Evolutionary conservation across 1,140 invertebrate genomes (phyloP).

Genomic region (Holcopasites calliopsidis): DNA sequence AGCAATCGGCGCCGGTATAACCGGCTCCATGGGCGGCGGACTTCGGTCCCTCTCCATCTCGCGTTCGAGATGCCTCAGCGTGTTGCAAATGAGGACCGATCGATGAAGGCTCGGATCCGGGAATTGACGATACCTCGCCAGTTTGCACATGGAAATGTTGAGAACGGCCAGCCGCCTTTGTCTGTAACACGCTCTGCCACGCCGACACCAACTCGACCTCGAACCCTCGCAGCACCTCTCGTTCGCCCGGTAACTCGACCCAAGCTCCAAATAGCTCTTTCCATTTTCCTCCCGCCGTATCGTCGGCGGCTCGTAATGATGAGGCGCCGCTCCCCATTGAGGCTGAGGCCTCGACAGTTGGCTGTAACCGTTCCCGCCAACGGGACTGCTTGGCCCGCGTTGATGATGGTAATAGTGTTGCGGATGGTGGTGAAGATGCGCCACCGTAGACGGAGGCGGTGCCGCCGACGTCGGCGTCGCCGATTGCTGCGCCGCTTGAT

Average conservation of each 20-base stretch:
- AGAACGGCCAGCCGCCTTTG: conserved; percentile 93
- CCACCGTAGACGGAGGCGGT: conserved; percentile 49
- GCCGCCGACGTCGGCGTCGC: conserved; percentile 39
- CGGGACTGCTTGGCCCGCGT: conserved; percentile 49
- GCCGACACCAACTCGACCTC: conserved; percentile 86
- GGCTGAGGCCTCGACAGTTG: conserved; percentile 76
- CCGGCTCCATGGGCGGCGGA: conserved; percentile 75
- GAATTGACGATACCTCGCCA: conserved; percentile 92
- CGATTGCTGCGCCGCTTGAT: conserved; percentile 41
- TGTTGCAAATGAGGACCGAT: conserved; percentile 97
- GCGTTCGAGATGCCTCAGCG: conserved; percentile 92
- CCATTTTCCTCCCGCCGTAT: conserved; percentile 93
- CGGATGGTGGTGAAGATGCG: conserved; percentile 59
- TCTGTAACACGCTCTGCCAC: conserved; percentile 88
- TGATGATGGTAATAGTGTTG: conserved; percentile 68
- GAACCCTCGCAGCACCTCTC: conserved; percentile 88
- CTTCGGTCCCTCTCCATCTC: conserved; percentile 91
- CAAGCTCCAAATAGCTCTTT: conserved; percentile 93
- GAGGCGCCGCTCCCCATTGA: conserved; percentile 79
- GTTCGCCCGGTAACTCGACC: conserved; percentile 82
- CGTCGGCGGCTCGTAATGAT: conserved; percentile 86
- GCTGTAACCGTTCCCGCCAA: conserved; percentile 69
- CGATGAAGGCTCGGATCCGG: conserved; percentile 94
- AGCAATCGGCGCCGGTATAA: conserved; percentile 74
- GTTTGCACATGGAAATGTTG: conserved; percentile 95